Base-by-base conservation (phyloP, 2,888 invertebrate species). In the Norana najaformis region DNA sequence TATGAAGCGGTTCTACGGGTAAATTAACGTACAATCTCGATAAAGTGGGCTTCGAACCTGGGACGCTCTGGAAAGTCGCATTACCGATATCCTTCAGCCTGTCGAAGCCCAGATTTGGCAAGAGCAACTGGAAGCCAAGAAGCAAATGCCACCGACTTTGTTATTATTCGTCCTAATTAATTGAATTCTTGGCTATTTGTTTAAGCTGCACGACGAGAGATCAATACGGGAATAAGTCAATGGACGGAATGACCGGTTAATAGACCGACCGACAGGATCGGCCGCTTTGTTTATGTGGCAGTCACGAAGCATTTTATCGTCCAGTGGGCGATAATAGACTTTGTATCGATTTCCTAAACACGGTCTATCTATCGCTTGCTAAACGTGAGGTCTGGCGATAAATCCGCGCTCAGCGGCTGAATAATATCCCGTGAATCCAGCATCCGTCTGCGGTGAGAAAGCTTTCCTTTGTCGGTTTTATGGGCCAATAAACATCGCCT, bases 281-380 rank as follows among this genome's bases (percentile, higher is more conserved):
- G n/a, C 69, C 3, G 69, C 16, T 0, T n/a, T 69, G 30, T 69
- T 69, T n/a, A 69, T n/a, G 69, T 69, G 30, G 30, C 8, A 6
- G n/a, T 13, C 69, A n/a, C 11, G 23, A 53, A 6, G 20, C 13
- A 69, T 69, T 69, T 69, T 69, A 69, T 69, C 69, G 69, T 69
- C 69, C 69, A 69, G 30, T 69, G 69, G 69, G 69, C 69, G n/a
- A 69, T 69, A 69, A 69, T 69, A 69, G 69, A n/a, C 69, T 69
- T 69, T 69, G 30, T 30, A 69, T 69, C 69, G 69, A 69, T 69
- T 69, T 30, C 69, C 69, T 8, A n/a, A 69, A 8, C 69, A 13
- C n/a, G 69, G 30, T 69, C 69, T 69, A n/a, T 69, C n/a, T n/a
- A 69, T n/a, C n/a, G 69, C 69, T 69, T 11, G 69, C 69, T 69